These are phyloP conservation scores for Psammodynastes pulverulentus DNA, from an alignment of 2,113 vertebrate genomes.

Conservation along the genomic window DNA sequence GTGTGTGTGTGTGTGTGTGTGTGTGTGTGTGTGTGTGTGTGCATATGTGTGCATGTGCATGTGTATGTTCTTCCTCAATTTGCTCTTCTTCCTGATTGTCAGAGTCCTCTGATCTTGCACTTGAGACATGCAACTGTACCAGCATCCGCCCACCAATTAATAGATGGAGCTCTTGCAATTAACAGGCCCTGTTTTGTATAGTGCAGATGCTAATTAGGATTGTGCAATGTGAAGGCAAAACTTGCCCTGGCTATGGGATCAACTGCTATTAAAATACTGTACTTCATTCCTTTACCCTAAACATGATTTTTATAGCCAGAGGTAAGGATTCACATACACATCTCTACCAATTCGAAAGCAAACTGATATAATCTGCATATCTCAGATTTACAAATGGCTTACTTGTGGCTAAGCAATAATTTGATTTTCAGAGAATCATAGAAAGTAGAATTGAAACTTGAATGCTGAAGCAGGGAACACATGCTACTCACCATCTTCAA, in stretches of 20 bases:
- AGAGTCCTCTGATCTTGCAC: background rate
- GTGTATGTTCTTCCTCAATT: background rate
- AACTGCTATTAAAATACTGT: background rate
- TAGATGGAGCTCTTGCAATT: background rate
- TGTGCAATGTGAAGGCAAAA: background rate
- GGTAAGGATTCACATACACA: background rate
- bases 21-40: background rate
- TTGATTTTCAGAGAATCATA: background rate
- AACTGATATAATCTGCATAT: background rate
- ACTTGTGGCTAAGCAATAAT: background rate
- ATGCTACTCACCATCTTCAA: constrained; percentile 65
- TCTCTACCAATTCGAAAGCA: background rate
- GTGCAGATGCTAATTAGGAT: background rate
- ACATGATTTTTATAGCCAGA: background rate
- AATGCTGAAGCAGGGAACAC: background rate
- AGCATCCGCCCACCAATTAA: background rate
- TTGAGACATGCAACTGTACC: background rate
- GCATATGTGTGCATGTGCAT: too few species aligned
- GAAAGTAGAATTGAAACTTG: background rate
- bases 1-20: background rate
- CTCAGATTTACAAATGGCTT: background rate
- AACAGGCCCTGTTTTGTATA: background rate
- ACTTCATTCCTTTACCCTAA: background rate
- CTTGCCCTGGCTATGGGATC: background rate
- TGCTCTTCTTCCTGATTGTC: background rate